These are phyloP conservation scores for Sarcophaga subvicina DNA, from an alignment of 2,888 invertebrate genomes.

Conservation along the genomic window DNA sequence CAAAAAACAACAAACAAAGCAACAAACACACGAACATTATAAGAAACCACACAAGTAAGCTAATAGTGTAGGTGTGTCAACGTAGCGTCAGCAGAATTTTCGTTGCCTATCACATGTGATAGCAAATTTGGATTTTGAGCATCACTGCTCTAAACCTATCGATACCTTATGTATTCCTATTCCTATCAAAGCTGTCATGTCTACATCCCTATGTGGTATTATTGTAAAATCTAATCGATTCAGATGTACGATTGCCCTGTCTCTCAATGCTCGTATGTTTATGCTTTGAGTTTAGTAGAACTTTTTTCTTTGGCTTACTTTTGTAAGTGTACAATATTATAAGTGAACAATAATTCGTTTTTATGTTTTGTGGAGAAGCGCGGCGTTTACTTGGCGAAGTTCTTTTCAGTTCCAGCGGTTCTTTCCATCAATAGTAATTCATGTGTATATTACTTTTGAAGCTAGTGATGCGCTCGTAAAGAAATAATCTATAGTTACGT, in stretches of 20 bases:
- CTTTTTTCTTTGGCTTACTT: neutral
- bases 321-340: neutral
- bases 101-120: too few relatives aligned
- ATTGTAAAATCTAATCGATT: neutral
- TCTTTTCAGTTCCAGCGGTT: neutral
- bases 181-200: too few relatives aligned
- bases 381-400: neutral
- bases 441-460: neutral
- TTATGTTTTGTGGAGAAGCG: neutral
- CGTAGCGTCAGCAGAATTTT: too few relatives aligned
- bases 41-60: too few relatives aligned
- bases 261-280: neutral
- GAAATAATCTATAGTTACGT: neutral
- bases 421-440: neutral
- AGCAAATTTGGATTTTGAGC: too few relatives aligned
- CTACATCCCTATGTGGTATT: neutral
- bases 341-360: conserved; percentile 3
- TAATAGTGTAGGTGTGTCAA: too few relatives aligned
- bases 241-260: neutral
- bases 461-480: conserved; percentile 11
- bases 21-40: too few relatives aligned
- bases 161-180: too few relatives aligned
- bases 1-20: too few relatives aligned
- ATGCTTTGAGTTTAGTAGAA: neutral
- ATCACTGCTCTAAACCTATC: too few relatives aligned